These are phyloP conservation scores for Dicyrtoma fusca DNA, from an alignment of 2,888 invertebrate genomes.

Conservation along the genomic window DNA sequence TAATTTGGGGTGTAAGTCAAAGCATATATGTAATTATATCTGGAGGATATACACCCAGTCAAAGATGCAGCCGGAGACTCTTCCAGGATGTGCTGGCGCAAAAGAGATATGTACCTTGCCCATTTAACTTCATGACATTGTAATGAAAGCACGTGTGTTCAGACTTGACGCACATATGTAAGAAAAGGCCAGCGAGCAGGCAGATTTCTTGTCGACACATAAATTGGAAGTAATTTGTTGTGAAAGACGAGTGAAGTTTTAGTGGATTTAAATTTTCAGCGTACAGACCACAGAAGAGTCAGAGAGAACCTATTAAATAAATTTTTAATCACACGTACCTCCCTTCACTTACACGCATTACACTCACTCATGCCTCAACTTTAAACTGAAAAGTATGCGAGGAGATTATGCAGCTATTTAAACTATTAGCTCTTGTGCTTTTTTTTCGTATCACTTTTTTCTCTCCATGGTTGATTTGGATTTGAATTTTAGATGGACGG, in stretches of 20 bases:
- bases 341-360: too few relatives aligned
- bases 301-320: too few relatives aligned
- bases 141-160: slow-evolving; percentile 24
- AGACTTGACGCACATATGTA: background rate
- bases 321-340: too few relatives aligned
- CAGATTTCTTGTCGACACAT: too few relatives aligned
- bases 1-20: background rate
- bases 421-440: background rate
- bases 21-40: too few relatives aligned
- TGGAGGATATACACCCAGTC: background rate
- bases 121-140: slow-evolving; percentile 21
- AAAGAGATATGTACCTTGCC: background rate
- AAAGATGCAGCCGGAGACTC: background rate
- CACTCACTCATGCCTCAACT: too few relatives aligned
- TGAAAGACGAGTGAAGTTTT: background rate
- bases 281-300: too few relatives aligned
- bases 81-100: background rate
- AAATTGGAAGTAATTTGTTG: slow-evolving; percentile 20
- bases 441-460: too few relatives aligned
- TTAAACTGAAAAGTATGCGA: too few relatives aligned
- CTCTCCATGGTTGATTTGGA: too few relatives aligned
- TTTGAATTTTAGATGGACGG: background rate
- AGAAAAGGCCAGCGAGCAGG: too few relatives aligned
- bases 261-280: too few relatives aligned
- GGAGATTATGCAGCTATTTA: slow-evolving; percentile 10